phyloP scores from a whole-genome alignment of 1,140 invertebrate species.

The Drosophila rufa region DNA sequence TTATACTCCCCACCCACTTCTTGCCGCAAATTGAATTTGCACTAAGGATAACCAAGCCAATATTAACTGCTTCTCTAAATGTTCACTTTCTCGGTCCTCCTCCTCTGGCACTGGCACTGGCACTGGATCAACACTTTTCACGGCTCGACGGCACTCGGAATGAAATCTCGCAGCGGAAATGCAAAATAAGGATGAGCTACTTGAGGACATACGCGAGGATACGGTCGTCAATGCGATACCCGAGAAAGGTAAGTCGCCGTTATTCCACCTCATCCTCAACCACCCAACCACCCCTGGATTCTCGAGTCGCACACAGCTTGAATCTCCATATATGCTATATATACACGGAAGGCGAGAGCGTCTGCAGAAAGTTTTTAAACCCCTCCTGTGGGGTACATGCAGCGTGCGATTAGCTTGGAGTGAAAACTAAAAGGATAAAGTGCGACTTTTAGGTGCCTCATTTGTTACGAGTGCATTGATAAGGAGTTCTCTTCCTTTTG shows the following conservation, averaged over 20 bases:
- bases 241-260: constrained; percentile 78
- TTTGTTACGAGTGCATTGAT: constrained; percentile 1
- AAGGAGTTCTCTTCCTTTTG: neutral
- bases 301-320: constrained; percentile 10
- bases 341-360: neutral
- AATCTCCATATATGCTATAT: constrained; percentile 10
- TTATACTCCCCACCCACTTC: constrained; percentile 36
- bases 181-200: constrained; percentile 83
- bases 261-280: neutral
- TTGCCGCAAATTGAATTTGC: constrained; percentile 72
- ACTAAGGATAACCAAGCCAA: constrained; percentile 56
- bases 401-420: constrained; percentile 8
- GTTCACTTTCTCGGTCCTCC: constrained; percentile 40
- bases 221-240: constrained; percentile 78
- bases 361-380: constrained; percentile 2
- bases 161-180: constrained; percentile 68
- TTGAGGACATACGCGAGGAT: constrained; percentile 84
- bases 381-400: constrained; percentile 14
- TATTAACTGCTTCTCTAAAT: constrained; percentile 67
- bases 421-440: neutral
- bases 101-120: neutral
- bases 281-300: neutral
- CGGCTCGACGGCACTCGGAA: constrained; percentile 24
- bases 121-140: constrained; percentile 38
- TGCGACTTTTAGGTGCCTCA: constrained; percentile 6